Percentiles rank a stretch among this genome's conserved stretches.
Evolutionary conservation across 2,888 invertebrate species (phyloP).

Genomic region (Spilosoma lubricipeda): DNA sequence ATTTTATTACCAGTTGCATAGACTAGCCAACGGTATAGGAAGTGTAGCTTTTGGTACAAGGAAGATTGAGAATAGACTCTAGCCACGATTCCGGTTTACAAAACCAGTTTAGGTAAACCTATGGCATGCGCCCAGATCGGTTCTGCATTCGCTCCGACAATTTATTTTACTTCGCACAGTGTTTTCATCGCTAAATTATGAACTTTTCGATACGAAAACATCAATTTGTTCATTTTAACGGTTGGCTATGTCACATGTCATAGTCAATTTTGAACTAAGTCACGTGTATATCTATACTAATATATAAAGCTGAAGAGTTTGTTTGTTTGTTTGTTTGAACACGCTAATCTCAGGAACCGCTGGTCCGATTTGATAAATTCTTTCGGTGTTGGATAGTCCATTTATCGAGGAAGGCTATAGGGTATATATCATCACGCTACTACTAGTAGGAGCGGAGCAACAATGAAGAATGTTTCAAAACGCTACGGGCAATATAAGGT

Average conservation of each 20-base stretch:
- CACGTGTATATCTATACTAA: too few species aligned
- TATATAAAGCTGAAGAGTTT: too few species aligned
- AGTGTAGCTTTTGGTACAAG: neutral
- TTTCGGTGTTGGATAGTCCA: too few species aligned
- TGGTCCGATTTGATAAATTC: too few species aligned
- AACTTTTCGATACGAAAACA: neutral
- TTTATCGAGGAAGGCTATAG: too few species aligned
- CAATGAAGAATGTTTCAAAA: too few species aligned
- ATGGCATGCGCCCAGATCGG: slow-evolving; percentile 4
- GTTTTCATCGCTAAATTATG: neutral
- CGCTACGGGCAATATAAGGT: too few species aligned
- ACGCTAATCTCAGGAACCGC: too few species aligned
- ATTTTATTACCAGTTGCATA: neutral
- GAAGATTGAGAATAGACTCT: neutral
- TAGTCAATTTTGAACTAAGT: neutral
- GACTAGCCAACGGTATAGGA: neutral
- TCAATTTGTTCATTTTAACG: neutral
- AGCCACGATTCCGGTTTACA: slow-evolving; percentile 11
- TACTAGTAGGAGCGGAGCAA: too few species aligned
- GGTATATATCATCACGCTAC: too few species aligned
- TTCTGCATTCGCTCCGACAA: slow-evolving; percentile 6
- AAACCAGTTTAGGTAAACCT: slow-evolving; percentile 22
- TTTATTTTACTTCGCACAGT: neutral
- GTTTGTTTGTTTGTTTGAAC: too few species aligned
- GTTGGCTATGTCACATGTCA: neutral